A percentile compares a stretch with the other conserved stretches of the same genome.
These are phyloP conservation scores for Tichodroma muraria DNA, from an alignment of 2,113 vertebrate species.

Conservation along the genomic window DNA sequence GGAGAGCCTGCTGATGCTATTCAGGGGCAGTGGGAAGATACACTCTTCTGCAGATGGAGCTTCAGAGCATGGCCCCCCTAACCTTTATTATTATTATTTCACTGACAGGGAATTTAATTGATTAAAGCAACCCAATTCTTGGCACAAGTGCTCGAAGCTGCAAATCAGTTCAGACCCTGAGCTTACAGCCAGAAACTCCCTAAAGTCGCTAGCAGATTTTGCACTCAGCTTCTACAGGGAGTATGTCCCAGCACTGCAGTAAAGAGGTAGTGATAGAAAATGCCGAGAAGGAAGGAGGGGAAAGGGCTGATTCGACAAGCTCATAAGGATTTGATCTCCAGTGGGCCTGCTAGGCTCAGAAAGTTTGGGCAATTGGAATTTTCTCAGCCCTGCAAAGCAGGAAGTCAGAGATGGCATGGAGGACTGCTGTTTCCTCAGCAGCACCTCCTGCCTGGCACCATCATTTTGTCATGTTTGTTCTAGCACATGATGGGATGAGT, in stretches of 20 bases:
- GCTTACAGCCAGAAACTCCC: neutral
- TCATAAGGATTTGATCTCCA: neutral
- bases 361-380: neutral
- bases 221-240: neutral
- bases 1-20: conserved; percentile 46
- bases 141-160: conserved; percentile 37
- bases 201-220: neutral
- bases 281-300: neutral
- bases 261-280: neutral
- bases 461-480: neutral
- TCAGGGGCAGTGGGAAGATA: conserved; percentile 44
- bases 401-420: neutral
- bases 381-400: neutral
- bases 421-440: neutral
- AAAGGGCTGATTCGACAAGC: neutral
- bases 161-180: conserved; percentile 3
- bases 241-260: neutral
- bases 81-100: conserved; percentile 45
- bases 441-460: neutral
- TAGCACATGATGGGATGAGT: neutral
- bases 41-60: conserved; percentile 10
- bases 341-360: neutral
- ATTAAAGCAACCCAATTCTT: conserved; percentile 54
- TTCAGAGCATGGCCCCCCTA: neutral
- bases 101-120: conserved; percentile 47